These are phyloP conservation scores for Antedon bifida DNA, from an alignment of 35 echinoderm and acorn worm species.

Conservation along the genomic window DNA sequence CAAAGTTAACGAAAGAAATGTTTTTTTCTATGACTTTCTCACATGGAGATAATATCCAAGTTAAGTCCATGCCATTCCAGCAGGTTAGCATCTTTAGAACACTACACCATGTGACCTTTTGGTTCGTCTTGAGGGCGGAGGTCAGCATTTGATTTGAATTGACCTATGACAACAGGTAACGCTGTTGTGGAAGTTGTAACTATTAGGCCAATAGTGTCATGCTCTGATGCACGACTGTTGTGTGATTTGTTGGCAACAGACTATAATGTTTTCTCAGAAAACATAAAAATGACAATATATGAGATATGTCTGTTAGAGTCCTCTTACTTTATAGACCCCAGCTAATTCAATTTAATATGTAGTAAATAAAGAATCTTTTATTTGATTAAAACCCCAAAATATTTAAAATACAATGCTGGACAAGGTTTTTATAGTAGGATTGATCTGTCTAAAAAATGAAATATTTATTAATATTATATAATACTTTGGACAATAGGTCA, in stretches of 20 bases:
- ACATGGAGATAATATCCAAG: background rate
- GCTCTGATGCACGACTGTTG: background rate
- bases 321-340: no score
- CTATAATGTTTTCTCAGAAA: no score
- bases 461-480: no score
- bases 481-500: no score
- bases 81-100: background rate
- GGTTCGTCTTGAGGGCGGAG: background rate
- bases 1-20: background rate
- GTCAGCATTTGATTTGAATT: background rate
- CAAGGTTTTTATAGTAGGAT: no score
- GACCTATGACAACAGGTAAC: background rate
- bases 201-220: background rate
- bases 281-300: no score
- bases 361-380: no score
- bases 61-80: background rate
- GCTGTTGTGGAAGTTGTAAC: background rate
- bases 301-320: no score
- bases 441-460: no score
- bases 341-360: no score
- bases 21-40: background rate
- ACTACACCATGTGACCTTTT: background rate
- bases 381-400: no score
- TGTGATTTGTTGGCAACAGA: background rate
- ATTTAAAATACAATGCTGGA: no score